Evolutionary conservation across 2,888 invertebrate species (phyloP).

Genomic region (Cephus sareptanus): DNA sequence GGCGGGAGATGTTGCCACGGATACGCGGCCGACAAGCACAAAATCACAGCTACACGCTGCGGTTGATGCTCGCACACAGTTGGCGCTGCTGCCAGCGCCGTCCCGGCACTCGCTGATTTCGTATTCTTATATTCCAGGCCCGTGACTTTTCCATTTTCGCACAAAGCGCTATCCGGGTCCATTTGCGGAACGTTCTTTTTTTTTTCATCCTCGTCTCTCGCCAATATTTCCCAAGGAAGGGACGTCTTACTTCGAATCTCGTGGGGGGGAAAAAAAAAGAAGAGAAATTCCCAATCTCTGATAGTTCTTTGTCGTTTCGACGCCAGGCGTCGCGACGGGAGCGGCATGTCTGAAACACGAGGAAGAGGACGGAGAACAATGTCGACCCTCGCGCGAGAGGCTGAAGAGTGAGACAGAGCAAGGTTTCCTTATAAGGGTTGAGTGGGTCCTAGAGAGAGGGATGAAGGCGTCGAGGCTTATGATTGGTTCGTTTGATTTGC

Average conservation of each 20-base stretch:
- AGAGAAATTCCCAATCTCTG: slow-evolving; percentile 9
- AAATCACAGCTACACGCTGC: background rate
- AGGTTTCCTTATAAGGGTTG: background rate
- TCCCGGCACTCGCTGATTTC: slow-evolving; percentile 16
- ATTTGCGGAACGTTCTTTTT: slow-evolving; percentile 29
- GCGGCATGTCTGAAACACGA: background rate
- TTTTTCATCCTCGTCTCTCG: background rate
- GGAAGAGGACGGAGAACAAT: background rate
- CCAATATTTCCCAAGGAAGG: slow-evolving; percentile 15
- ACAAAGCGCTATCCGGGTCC: slow-evolving; percentile 44
- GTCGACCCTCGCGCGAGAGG: background rate
- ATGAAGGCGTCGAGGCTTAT: slow-evolving; percentile 35
- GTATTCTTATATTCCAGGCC: slow-evolving; percentile 40
- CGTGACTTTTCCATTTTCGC: slow-evolving; percentile 52
- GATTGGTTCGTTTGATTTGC: slow-evolving; percentile 49
- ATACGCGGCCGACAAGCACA: background rate
- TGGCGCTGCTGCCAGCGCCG: background rate
- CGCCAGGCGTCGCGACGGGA: background rate
- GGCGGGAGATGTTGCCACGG: background rate
- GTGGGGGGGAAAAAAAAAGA: background rate
- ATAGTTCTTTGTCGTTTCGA: background rate
- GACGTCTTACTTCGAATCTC: background rate
- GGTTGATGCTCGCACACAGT: background rate
- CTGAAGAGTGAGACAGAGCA: background rate
- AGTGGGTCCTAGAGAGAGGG: background rate